Base-by-base conservation (phyloP, 2,888 invertebrate species). In the Willowsia nigromaculata region DNA sequence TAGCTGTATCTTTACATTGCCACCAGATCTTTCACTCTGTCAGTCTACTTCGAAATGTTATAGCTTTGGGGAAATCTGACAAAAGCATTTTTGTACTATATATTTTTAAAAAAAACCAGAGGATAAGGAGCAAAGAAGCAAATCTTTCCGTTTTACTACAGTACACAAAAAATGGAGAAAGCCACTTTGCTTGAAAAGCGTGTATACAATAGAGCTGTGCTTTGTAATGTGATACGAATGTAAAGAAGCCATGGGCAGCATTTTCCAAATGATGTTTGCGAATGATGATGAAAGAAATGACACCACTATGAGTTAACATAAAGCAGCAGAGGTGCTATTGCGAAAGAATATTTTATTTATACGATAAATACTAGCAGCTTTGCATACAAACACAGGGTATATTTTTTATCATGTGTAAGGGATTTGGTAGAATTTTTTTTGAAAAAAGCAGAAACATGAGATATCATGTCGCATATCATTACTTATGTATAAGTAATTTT, bases 281-380 rank as follows among this genome's bases (percentile, higher is more conserved):
- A 13, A 76, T 76, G 68, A 37, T 33, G 37, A 65, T 65, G 65
- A 37, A 65, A 27, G 37, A 68, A 68, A 40, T 68, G 68, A 65
- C 65, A 65, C 65, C n/a, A n/a, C 33, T 65, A 9, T 65, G 15
- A 2, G 15, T 7, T n/a, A 33, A 25, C n/a, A 33, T 30, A 0
- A 18, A 5, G 25, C n/a, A 59, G 27, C 2, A 30, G 33, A 0
- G 65, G 22, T 18, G 68, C 2, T 68, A 40, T 22, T 68, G 18
- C 37, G 40, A 4, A 40, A 40, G 68, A 68, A 18, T 40, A 0
- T 65, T 68, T 68, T 68, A 33, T 27, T 25, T 25, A 7, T 59
- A 30, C 33, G 18, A 6, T 18, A 40, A 40, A 11, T 37, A 18
- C 68, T 22, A 1, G 9, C 1, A 37, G 1, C 37, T 68, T 22